Percentiles rank a stretch among this genome's conserved stretches.
Evolutionary conservation across 1,140 invertebrate species (phyloP).

Genomic region (Meloidogyne hapla): DNA sequence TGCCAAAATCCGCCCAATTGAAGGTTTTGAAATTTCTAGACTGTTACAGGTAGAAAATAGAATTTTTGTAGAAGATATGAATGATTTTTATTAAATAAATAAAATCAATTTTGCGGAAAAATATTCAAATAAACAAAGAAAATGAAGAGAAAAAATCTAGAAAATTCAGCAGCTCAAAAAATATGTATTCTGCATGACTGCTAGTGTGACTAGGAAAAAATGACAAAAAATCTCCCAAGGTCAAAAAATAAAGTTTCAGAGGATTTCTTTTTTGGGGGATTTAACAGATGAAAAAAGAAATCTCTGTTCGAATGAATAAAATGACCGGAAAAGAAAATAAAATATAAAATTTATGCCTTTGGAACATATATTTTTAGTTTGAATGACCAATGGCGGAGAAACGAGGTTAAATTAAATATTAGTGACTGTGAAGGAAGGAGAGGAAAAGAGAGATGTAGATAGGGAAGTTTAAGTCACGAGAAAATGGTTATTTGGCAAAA

Average conservation of each 20-base stretch:
- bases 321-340: not conserved
- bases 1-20: not conserved
- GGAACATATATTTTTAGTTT: not conserved
- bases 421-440: not conserved
- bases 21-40: not conserved
- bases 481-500: not conserved
- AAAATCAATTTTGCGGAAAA: no score
- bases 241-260: not conserved
- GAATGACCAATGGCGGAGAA: constrained; percentile 2
- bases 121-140: no score
- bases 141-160: no score
- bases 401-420: not conserved
- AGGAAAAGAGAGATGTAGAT: not conserved
- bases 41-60: no score
- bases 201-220: no score
- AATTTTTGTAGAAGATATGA: no score
- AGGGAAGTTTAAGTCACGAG: not conserved
- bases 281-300: not conserved
- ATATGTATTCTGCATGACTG: no score
- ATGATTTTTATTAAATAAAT: no score
- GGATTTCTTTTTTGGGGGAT: no score
- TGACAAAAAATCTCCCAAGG: no score
- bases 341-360: not conserved
- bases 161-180: no score
- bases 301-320: not conserved